Conservation (phyloP, 1,140 invertebrate genomes). For the Magallana angulata region DNA sequence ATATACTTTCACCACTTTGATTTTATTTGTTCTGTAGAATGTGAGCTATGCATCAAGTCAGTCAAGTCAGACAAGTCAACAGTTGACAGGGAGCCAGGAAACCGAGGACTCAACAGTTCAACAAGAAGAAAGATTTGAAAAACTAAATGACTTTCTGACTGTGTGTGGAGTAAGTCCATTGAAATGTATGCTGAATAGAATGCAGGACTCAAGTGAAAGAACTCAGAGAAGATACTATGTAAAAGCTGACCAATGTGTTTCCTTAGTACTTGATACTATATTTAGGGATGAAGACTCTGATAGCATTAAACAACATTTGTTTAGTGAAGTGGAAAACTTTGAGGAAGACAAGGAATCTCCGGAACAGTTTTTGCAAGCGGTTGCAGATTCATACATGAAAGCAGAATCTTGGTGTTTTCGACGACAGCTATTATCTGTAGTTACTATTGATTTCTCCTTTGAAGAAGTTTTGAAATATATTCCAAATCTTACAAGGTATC, state of each 20-base stretch:
- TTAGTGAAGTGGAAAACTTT: neutral
- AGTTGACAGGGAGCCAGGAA: no score
- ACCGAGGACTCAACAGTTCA: no score
- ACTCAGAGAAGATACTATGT: slow-evolving; percentile 34
- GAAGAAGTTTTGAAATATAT: neutral
- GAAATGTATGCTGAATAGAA: no score
- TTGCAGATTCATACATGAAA: neutral
- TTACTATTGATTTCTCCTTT: neutral
- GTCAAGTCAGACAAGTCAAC: no score
- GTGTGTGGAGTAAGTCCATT: no score
- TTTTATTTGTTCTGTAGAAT: no score
- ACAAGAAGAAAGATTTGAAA: no score
- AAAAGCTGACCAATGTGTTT: slow-evolving; percentile 40
- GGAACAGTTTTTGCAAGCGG: neutral
- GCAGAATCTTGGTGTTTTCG: neutral
- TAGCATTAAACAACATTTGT: slow-evolving; percentile 4
- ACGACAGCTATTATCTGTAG: slow-evolving; percentile 36
- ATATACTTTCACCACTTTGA: no score
- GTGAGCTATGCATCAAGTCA: no score
- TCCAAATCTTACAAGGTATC: neutral
- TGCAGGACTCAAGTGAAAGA: neutral
- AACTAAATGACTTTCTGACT: no score
- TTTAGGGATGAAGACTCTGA: slow-evolving; percentile 20
- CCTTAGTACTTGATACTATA: slow-evolving; percentile 26
- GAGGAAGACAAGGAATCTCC: neutral